Conservation (phyloP, 2,113 vertebrate genomes). For the Neofelis nebulosa region DNA sequence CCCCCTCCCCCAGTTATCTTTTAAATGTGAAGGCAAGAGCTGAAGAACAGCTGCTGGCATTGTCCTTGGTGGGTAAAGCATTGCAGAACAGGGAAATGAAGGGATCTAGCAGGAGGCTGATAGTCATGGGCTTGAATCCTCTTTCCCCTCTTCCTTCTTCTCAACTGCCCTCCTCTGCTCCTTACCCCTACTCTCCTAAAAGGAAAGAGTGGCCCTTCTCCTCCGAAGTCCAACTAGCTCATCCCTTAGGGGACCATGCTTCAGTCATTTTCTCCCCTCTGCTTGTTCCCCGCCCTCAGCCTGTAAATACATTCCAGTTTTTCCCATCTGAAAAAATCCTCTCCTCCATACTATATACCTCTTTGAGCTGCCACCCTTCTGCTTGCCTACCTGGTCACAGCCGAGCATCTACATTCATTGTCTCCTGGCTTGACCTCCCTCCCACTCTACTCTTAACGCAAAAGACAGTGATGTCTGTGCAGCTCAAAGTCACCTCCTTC, state of each 20-base stretch:
- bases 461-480: constrained; percentile 39
- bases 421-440: constrained; percentile 4
- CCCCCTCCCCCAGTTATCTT: not conserved
- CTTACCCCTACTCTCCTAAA: not conserved
- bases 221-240: not conserved
- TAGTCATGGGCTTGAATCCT: not conserved
- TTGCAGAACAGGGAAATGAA: not conserved
- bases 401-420: not conserved
- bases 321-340: constrained; percentile 49
- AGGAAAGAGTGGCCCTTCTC: not conserved
- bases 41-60: not conserved
- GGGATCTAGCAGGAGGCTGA: not conserved
- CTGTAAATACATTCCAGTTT: constrained; percentile 37
- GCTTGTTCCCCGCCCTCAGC: constrained; percentile 47
- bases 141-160: not conserved
- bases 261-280: constrained; percentile 39
- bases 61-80: not conserved
- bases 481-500: constrained; percentile 33
- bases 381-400: not conserved
- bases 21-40: not conserved
- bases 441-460: not conserved
- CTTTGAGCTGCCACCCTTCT: not conserved
- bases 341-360: not conserved
- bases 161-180: not conserved
- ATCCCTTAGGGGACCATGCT: not conserved